A percentile compares a stretch with the other conserved stretches of the same genome.
phyloP scores from a whole-genome alignment of 2,113 vertebrate genomes.

The Trochalopteron elliotii region DNA sequence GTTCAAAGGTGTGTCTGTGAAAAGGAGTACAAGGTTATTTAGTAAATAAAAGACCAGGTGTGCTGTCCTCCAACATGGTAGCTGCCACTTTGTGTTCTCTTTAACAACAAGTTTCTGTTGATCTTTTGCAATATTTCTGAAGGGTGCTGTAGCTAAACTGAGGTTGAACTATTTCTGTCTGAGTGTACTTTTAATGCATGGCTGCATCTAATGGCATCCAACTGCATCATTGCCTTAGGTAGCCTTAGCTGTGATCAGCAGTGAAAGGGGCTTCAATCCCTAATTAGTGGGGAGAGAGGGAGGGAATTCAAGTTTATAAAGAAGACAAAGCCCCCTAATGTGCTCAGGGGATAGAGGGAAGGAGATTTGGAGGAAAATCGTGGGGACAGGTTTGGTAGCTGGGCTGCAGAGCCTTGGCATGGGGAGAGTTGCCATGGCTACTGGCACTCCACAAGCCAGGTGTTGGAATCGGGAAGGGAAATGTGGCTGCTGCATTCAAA shows the following conservation, averaged over 20 bases:
- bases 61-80: background rate
- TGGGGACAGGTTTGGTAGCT: background rate
- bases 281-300: background rate
- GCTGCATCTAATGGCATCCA: background rate
- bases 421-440: conserved; percentile 38
- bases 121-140: background rate
- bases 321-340: background rate
- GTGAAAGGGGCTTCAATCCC: background rate
- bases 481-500: background rate
- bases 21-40: background rate
- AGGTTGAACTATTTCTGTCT: background rate
- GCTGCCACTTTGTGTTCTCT: background rate
- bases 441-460: conserved; percentile 14
- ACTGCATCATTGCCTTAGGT: background rate
- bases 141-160: background rate
- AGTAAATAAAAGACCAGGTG: background rate
- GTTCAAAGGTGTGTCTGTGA: background rate
- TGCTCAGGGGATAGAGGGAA: background rate
- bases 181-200: background rate
- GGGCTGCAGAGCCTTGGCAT: background rate
- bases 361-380: background rate
- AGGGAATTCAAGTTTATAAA: background rate
- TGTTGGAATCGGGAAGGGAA: background rate
- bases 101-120: background rate
- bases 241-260: background rate